These are phyloP conservation scores for Castor canadensis DNA, from an alignment of 2,113 vertebrate genomes.

Conservation along the genomic window DNA sequence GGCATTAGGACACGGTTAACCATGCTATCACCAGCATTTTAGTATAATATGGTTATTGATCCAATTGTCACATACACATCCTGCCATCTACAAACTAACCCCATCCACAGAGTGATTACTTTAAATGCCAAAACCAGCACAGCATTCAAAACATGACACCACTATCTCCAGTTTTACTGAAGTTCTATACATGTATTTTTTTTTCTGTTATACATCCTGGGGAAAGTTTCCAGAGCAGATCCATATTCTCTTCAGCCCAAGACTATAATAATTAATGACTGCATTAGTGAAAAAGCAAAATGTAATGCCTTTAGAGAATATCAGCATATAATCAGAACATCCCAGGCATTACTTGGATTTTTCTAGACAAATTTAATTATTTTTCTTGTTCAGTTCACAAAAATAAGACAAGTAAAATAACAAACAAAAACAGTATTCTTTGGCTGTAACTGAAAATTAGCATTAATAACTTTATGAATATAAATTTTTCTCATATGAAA, in stretches of 20 bases:
- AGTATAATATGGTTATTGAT: not conserved
- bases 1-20: not conserved
- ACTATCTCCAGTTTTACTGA: not conserved
- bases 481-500: not conserved
- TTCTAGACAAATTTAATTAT: constrained; percentile 17
- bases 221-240: not conserved
- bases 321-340: not conserved
- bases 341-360: not conserved
- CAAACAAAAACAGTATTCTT: not conserved
- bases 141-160: not conserved
- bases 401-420: not conserved
- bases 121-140: not conserved
- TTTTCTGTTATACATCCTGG: not conserved
- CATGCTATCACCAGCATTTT: not conserved
- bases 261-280: constrained; percentile 25
- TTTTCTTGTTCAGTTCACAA: constrained; percentile 22
- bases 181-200: not conserved
- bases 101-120: not conserved
- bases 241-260: not conserved
- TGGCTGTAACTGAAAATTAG: not conserved
- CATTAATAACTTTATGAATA: not conserved
- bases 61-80: not conserved
- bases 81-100: not conserved
- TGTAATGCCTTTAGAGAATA: not conserved
- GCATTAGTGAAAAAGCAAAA: constrained; percentile 19